Evolutionary conservation across 2,113 vertebrate genomes (phyloP).

Genomic region (Girardinichthys multiradiatus): DNA sequence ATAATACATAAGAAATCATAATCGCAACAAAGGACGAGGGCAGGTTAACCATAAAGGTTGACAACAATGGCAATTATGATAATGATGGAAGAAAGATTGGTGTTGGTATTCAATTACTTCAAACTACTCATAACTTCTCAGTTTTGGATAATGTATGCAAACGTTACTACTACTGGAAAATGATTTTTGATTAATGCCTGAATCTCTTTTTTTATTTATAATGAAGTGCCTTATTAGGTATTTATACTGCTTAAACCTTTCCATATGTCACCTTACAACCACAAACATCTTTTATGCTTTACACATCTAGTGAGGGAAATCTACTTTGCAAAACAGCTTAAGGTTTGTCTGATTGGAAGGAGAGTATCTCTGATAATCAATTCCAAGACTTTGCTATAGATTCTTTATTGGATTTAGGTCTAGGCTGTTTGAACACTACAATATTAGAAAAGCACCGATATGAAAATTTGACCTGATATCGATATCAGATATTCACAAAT

Average conservation of each 20-base stretch:
- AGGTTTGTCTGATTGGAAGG: neutral
- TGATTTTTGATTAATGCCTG: conserved; percentile 34
- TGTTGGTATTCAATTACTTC: conserved; percentile 32
- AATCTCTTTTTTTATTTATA: neutral
- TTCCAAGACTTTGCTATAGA: no score
- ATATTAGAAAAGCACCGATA: neutral
- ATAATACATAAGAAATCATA: conserved; percentile 76
- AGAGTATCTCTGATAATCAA: neutral
- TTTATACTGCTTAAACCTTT: neutral
- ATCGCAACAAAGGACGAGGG: conserved; percentile 82
- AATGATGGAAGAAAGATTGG: conserved; percentile 76
- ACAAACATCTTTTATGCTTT: neutral
- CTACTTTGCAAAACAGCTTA: no score
- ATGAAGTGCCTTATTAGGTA: neutral
- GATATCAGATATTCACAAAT: neutral
- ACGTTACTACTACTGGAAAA: neutral
- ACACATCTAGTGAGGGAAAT: no score
- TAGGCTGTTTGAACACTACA: neutral
- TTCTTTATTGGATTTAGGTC: no score
- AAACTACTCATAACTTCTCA: conserved; percentile 34
- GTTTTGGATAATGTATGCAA: neutral
- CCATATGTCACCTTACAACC: neutral
- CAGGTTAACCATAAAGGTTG: conserved; percentile 84
- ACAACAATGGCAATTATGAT: conserved; percentile 87
- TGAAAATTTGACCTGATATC: neutral